A percentile compares a stretch with the other conserved stretches of the same genome.
Conservation (phyloP, 2,797 vertebrate genomes). For the Hippoglossus hippoglossus region DNA sequence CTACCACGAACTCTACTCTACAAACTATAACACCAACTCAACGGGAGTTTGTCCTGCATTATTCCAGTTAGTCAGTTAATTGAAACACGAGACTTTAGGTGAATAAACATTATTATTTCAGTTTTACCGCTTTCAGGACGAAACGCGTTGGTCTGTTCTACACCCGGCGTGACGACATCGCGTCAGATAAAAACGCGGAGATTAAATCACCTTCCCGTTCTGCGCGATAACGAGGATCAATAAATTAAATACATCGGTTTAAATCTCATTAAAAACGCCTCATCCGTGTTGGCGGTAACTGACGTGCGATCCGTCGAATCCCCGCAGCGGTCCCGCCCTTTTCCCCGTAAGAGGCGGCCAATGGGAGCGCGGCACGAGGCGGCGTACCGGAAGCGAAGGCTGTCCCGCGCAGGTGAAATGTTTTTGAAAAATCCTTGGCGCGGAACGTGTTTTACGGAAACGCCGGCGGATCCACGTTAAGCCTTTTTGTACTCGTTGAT, state of each 20-base stretch:
- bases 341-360: slow-evolving; percentile 48
- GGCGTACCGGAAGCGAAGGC: slow-evolving; percentile 54
- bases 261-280: slow-evolving; percentile 44
- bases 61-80: background rate
- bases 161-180: background rate
- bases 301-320: slow-evolving; percentile 72
- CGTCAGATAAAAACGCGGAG: background rate
- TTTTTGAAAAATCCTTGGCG: slow-evolving; percentile 88
- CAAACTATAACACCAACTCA: too few relatives aligned
- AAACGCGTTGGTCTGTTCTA: background rate
- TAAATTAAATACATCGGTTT: background rate
- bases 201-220: too few relatives aligned
- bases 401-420: slow-evolving; percentile 84
- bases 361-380: slow-evolving; percentile 57
- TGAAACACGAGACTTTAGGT: background rate
- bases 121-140: background rate
- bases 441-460: slow-evolving; percentile 64
- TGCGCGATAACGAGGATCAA: background rate
- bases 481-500: background rate
- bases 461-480: slow-evolving; percentile 16
- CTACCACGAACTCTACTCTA: too few relatives aligned
- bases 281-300: slow-evolving; percentile 73
- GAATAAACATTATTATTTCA: background rate
- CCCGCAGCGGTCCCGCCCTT: slow-evolving; percentile 58
- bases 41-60: too few relatives aligned